These are phyloP conservation scores for Rutilus rutilus DNA, from an alignment of 2,113 vertebrate genomes.

Conservation along the genomic window DNA sequence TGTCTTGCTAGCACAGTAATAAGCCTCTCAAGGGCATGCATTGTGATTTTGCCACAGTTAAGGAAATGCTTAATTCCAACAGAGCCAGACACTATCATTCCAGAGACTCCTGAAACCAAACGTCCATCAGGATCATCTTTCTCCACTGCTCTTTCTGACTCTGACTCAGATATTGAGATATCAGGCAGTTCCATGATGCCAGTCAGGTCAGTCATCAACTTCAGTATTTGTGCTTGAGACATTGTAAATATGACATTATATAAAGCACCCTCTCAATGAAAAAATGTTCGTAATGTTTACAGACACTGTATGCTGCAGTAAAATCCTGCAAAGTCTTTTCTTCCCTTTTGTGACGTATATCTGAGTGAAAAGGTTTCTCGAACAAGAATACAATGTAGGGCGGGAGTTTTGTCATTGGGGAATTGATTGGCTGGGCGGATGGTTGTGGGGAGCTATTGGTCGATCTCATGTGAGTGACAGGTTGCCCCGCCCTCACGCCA, in stretches of 20 bases:
- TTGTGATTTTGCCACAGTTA: background rate
- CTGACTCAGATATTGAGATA: conserved; percentile 65
- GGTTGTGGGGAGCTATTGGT: no score
- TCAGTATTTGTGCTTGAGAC: background rate
- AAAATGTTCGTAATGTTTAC: background rate
- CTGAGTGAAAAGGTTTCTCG: no score
- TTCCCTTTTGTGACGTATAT: no score
- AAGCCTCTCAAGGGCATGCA: background rate
- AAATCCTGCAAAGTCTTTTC: no score
- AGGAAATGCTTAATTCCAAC: background rate
- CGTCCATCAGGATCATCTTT: conserved; percentile 67
- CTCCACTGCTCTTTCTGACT: conserved; percentile 62
- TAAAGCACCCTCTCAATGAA: background rate
- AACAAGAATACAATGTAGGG: no score
- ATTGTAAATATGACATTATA: background rate
- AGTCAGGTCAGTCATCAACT: conserved; percentile 48
- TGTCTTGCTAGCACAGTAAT: background rate
- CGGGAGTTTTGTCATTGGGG: no score
- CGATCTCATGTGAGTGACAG: no score
- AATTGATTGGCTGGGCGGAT: no score
- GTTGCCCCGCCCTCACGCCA: no score
- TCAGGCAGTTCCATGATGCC: conserved; percentile 53
- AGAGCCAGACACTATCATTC: conserved; percentile 65
- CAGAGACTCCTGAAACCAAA: conserved; percentile 82
- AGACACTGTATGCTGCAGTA: background rate